Conservation (phyloP, 2,888 invertebrate genomes). For the Balanococcus diminutus region DNA sequence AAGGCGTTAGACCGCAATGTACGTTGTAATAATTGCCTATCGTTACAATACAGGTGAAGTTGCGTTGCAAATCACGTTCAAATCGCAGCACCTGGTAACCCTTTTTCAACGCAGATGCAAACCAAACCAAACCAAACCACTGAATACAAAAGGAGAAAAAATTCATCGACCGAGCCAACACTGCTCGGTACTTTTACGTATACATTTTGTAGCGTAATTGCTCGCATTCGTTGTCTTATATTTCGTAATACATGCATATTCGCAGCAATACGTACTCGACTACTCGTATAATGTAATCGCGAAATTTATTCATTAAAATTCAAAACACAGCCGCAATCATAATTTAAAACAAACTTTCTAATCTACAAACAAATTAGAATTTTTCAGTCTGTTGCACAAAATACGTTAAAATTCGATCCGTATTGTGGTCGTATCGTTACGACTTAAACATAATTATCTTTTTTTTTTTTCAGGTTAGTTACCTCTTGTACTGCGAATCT, state of each 20-base stretch:
- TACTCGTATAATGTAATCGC: not conserved
- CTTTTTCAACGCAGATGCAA: not conserved
- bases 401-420: constrained; percentile 37
- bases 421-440: constrained; percentile 18
- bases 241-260: not conserved
- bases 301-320: constrained; percentile 40
- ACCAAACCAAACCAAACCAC: not conserved
- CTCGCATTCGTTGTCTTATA: not conserved
- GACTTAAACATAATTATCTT: constrained; percentile 5
- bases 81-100: not conserved
- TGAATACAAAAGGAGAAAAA: not conserved
- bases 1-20: not conserved
- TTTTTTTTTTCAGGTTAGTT: constrained; percentile 26
- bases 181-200: too few species aligned
- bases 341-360: constrained; percentile 38
- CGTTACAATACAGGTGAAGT: not conserved
- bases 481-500: not conserved
- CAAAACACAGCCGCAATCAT: constrained; percentile 18
- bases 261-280: not conserved
- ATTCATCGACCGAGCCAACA: not conserved
- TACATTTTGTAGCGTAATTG: not conserved
- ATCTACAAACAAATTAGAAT: constrained; percentile 21
- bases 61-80: not conserved
- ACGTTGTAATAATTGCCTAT: not conserved
- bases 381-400: constrained; percentile 38